phyloP scores from a whole-genome alignment of 2,888 invertebrate genomes.

The Anagyrus pseudococci region DNA sequence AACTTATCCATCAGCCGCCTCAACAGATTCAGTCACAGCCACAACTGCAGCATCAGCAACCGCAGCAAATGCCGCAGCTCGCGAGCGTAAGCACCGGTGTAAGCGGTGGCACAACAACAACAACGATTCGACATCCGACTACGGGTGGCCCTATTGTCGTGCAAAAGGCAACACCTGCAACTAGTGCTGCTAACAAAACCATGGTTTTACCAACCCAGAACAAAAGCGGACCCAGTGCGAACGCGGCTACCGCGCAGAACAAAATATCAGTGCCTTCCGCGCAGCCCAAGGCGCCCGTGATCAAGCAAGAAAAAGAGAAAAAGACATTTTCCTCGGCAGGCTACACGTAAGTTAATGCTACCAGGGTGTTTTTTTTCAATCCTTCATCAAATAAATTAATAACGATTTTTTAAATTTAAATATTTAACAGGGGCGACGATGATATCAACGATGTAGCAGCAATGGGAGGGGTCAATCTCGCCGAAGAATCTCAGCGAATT shows the following conservation, averaged over 20 bases:
- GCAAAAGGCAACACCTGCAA: constrained; percentile 24
- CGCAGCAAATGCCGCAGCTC: constrained; percentile 43
- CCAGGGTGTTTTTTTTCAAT: constrained; percentile 42
- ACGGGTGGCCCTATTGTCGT: constrained; percentile 45
- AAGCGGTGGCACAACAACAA: constrained; percentile 9
- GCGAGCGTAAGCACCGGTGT: background rate
- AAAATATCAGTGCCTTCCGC: constrained; percentile 67
- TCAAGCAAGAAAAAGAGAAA: constrained; percentile 83
- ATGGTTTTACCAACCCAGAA: too few relatives aligned
- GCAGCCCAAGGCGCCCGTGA: constrained; percentile 69
- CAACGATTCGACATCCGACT: constrained; percentile 41
- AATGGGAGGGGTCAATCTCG: constrained; percentile 98
- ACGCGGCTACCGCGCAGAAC: constrained; percentile 59
- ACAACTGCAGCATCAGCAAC: constrained; percentile 40
- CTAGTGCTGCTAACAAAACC: too few relatives aligned
- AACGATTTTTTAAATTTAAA: constrained; percentile 7
- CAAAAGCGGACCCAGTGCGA: constrained; percentile 55
- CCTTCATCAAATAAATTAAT: background rate
- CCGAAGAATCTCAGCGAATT: constrained; percentile 94
- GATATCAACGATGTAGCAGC: constrained; percentile 99
- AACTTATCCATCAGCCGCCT: constrained; percentile 30
- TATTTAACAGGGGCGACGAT: constrained; percentile 77
- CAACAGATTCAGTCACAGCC: constrained; percentile 40
- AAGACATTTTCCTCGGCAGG: constrained; percentile 69
- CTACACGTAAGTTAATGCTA: constrained; percentile 58